Percentiles rank a stretch among this genome's conserved stretches.
Evolutionary conservation across 2,113 vertebrate genomes (phyloP).

Genomic region (Ploceus nigricollis): DNA sequence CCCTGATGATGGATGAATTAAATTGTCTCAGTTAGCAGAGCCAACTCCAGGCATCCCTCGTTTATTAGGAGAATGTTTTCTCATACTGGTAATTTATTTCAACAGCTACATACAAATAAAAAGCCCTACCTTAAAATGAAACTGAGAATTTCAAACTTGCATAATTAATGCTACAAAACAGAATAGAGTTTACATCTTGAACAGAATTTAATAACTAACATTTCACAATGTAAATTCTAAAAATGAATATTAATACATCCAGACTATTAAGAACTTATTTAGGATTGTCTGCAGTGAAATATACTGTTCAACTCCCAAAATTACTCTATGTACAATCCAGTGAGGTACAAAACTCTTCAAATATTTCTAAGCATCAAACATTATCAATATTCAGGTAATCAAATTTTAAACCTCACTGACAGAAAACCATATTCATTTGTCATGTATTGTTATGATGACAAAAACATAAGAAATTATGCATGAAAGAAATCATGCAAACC

Average conservation of each 20-base stretch:
- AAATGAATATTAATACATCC: background rate
- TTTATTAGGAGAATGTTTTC: constrained; percentile 61
- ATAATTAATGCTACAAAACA: constrained; percentile 27
- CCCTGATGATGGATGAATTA: constrained; percentile 65
- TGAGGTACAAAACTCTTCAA: background rate
- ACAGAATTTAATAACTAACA: background rate
- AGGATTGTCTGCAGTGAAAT: background rate
- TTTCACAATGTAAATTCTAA: background rate
- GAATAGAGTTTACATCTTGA: background rate
- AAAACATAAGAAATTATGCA: background rate
- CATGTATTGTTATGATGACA: background rate
- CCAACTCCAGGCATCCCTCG: constrained; percentile 58
- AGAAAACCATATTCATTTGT: background rate
- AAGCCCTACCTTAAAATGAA: constrained; percentile 19
- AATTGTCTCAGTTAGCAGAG: constrained; percentile 60
- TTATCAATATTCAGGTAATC: background rate
- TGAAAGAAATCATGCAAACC: background rate
- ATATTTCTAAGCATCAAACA: background rate
- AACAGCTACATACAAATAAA: constrained; percentile 53
- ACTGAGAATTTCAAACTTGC: background rate
- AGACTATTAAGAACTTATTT: background rate
- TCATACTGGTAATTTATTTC: constrained; percentile 64
- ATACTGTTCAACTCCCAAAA: background rate
- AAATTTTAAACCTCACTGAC: background rate
- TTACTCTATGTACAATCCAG: background rate